Percentiles rank a stretch among this genome's conserved stretches.
phyloP scores from a whole-genome alignment of 1,140 invertebrate species.

The Whitmania pigra region DNA sequence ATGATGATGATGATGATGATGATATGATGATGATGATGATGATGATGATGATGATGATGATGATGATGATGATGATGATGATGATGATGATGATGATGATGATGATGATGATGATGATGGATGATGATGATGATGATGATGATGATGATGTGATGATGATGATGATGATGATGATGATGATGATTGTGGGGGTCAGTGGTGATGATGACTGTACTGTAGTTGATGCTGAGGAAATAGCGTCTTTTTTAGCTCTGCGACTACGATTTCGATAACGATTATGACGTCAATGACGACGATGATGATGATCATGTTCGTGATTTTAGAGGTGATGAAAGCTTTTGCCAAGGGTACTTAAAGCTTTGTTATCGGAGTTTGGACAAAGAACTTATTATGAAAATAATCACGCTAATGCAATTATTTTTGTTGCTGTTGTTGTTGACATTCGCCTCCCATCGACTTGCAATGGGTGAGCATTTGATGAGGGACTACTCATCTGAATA shows the following conservation, averaged over 20 bases:
- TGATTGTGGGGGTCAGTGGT: background rate
- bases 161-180: slow-evolving; percentile 7
- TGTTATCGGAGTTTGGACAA: no score
- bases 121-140: no score
- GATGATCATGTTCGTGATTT: background rate
- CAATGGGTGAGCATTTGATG: no score
- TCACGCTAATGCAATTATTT: no score
- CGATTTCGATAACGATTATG: background rate
- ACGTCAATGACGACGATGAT: background rate
- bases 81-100: background rate
- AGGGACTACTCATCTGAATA: no score
- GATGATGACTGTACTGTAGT: background rate
- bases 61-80: background rate
- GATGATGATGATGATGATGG: no score
- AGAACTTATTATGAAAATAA: no score
- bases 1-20: background rate
- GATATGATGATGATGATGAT: background rate
- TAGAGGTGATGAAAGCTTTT: background rate
- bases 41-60: slow-evolving; percentile 1
- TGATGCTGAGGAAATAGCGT: background rate
- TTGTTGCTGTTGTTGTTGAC: no score
- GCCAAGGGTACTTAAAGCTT: no score
- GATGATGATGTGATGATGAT: background rate
- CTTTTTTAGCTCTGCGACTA: background rate
- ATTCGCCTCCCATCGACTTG: no score